phyloP scores from a whole-genome alignment of 2,113 vertebrate genomes.

The Leptobrachium ailaonicum region DNA sequence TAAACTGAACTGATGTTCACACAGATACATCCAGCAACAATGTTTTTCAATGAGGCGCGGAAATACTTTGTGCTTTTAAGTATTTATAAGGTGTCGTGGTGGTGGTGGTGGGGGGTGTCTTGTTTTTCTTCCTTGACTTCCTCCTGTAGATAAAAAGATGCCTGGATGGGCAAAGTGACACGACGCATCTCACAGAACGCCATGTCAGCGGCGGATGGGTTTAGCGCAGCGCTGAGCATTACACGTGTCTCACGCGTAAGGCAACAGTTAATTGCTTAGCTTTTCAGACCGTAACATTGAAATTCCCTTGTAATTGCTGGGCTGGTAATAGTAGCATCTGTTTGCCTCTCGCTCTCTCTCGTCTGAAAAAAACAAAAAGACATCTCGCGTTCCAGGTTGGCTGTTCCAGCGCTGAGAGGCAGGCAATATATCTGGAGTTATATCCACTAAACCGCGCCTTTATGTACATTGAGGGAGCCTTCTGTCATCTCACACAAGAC shows the following conservation, averaged over 20 bases:
- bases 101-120: no score
- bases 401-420: constrained; percentile 28
- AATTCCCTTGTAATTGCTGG: constrained; percentile 40
- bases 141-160: no score
- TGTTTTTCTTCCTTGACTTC: no score
- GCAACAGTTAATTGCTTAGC: constrained; percentile 29
- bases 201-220: background rate
- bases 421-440: constrained; percentile 23
- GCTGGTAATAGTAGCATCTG: constrained; percentile 48
- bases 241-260: background rate
- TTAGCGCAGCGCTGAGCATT: background rate
- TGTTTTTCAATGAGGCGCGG: no score
- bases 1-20: no score
- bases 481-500: constrained; percentile 31
- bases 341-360: constrained; percentile 16
- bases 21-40: no score
- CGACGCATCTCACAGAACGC: no score
- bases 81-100: no score
- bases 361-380: background rate
- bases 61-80: no score
- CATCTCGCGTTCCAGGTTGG: constrained; percentile 27
- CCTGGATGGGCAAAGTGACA: no score
- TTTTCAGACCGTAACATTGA: constrained; percentile 29
- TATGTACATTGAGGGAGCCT: constrained; percentile 20
- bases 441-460: background rate